Conservation (phyloP, 1,140 invertebrate genomes). For the Drosophila seguyi region DNA sequence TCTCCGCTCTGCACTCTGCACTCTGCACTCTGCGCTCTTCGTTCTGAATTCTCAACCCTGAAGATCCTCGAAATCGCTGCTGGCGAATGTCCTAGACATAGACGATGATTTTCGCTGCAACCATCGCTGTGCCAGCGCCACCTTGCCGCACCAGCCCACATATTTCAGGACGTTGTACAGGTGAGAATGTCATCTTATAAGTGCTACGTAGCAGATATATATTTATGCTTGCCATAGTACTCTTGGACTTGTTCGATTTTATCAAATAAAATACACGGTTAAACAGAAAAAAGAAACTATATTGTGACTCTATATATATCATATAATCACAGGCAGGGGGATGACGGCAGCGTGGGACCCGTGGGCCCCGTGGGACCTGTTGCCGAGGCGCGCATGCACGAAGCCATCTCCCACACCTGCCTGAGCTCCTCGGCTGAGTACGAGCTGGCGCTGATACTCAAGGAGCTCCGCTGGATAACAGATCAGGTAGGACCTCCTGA, state of each 20-base stretch:
- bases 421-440: conserved; percentile 90
- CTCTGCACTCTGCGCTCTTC: background rate
- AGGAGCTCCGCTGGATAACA: conserved; percentile 94
- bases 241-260: too few species aligned
- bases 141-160: conserved; percentile 82
- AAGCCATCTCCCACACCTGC: conserved; percentile 86
- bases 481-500: conserved; percentile 88
- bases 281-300: too few species aligned
- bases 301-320: background rate
- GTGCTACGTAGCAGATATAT: too few species aligned
- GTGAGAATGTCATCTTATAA: conserved; percentile 39
- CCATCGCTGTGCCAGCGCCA: conserved; percentile 81
- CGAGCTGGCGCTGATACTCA: conserved; percentile 96
- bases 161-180: conserved; percentile 85
- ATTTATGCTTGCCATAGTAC: too few species aligned
- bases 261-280: too few species aligned
- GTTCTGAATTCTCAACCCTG: background rate
- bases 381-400: conserved; percentile 77
- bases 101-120: conserved; percentile 95
- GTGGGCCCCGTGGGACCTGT: conserved; percentile 84
- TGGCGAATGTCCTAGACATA: conserved; percentile 97
- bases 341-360: conserved; percentile 86
- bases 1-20: background rate
- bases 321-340: conserved; percentile 70
- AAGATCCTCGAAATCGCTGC: conserved; percentile 93